These are phyloP conservation scores for Tipula confusa DNA, from an alignment of 2,888 invertebrate genomes.

Conservation along the genomic window DNA sequence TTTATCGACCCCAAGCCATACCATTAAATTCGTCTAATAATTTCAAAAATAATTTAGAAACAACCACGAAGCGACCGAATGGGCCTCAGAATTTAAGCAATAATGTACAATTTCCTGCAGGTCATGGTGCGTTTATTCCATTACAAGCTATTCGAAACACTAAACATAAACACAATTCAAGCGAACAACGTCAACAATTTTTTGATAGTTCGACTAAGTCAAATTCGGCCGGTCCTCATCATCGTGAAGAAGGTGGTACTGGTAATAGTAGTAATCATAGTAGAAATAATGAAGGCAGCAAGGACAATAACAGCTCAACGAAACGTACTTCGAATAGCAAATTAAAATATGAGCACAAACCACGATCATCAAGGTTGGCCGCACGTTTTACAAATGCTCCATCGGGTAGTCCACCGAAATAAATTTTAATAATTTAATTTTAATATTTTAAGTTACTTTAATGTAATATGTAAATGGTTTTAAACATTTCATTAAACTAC, in stretches of 20 bases:
- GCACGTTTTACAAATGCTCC: not conserved
- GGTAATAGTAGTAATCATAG: not conserved
- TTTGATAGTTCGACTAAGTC: not conserved
- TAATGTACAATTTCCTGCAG: constrained; percentile 37
- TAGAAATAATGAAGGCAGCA: not conserved
- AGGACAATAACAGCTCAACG: not conserved
- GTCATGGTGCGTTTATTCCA: constrained; percentile 53
- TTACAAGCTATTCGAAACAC: constrained; percentile 50
- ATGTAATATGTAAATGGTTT: not conserved
- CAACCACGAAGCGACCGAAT: constrained; percentile 33
- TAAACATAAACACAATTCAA: constrained; percentile 42
- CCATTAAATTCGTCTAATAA: constrained; percentile 4
- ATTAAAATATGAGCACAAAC: not conserved
- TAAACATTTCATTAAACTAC: not conserved
- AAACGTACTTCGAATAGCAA: not conserved
- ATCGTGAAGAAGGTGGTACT: not conserved
- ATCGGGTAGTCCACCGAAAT: not conserved
- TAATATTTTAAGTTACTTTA: not conserved
- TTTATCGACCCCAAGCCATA: constrained; percentile 27
- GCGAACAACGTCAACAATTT: not conserved
- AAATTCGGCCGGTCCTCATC: not conserved
- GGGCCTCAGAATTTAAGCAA: constrained; percentile 37
- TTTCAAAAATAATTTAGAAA: not conserved
- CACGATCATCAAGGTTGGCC: not conserved
- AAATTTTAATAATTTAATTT: not conserved